These are phyloP conservation scores for Macrobrachium nipponense DNA, from an alignment of 1,140 invertebrate species.

Conservation along the genomic window DNA sequence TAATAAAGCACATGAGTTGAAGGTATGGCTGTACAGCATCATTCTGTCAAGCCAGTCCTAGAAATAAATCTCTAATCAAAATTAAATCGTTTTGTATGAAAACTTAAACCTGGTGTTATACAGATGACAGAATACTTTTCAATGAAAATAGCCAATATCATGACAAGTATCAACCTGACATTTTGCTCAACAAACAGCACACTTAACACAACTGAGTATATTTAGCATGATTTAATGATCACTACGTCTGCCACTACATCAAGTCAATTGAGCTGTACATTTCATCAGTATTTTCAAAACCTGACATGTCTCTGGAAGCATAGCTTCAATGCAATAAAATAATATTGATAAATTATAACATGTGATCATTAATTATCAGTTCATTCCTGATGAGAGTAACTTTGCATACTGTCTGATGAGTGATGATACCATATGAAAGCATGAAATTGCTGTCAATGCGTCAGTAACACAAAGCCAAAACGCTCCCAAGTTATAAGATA, in stretches of 20 bases:
- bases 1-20: constrained; percentile 58
- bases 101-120: constrained; percentile 14
- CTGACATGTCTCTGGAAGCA: constrained; percentile 8
- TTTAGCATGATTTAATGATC: constrained; percentile 20
- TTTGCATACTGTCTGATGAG: too few relatives aligned
- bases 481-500: too few relatives aligned
- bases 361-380: too few relatives aligned
- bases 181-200: constrained; percentile 6
- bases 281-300: constrained; percentile 17
- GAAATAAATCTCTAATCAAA: constrained; percentile 43
- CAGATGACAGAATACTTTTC: background rate
- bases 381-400: too few relatives aligned
- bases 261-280: constrained; percentile 40
- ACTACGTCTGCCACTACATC: constrained; percentile 30
- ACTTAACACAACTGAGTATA: constrained; percentile 46
- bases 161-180: constrained; percentile 21
- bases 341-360: too few relatives aligned
- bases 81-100: constrained; percentile 33
- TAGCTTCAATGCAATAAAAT: background rate
- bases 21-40: constrained; percentile 58
- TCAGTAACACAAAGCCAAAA: too few relatives aligned
- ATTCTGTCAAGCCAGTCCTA: constrained; percentile 48
- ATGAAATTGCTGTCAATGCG: too few relatives aligned
- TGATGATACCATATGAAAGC: too few relatives aligned
- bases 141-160: background rate